Conservation (phyloP, 2,113 vertebrate species). For the Engraulis encrasicolus region DNA sequence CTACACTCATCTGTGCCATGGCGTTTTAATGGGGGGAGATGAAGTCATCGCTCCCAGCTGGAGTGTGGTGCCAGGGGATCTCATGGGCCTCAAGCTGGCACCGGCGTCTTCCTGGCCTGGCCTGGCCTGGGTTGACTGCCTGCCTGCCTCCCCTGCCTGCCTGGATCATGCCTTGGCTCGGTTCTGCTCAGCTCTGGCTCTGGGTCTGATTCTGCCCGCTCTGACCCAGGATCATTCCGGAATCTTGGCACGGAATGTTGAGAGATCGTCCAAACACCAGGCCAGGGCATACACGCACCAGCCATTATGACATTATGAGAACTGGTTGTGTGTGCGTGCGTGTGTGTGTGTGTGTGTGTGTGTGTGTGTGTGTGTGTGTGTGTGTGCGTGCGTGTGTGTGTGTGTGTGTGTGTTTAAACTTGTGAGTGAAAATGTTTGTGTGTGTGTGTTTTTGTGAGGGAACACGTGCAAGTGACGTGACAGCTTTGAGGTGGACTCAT, state of each 20-base stretch:
- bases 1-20: slow-evolving; percentile 32
- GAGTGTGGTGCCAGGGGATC: not conserved
- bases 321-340: not conserved
- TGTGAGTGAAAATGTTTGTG: slow-evolving; percentile 9
- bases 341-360: slow-evolving; percentile 19
- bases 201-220: too few species aligned
- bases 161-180: not conserved
- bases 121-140: not conserved
- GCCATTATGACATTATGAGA: not conserved
- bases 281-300: not conserved
- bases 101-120: too few species aligned
- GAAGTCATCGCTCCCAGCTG: slow-evolving; percentile 32
- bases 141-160: not conserved
- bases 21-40: slow-evolving; percentile 30
- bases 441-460: not conserved
- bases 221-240: not conserved
- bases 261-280: not conserved
- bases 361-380: not conserved
- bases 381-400: not conserved
- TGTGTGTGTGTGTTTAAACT: slow-evolving; percentile 1
- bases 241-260: slow-evolving; percentile 24
- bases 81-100: not conserved
- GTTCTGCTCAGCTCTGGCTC: not conserved
- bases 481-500: not conserved
- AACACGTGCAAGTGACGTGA: not conserved